phyloP scores from a whole-genome alignment of 2,113 vertebrate species.

The Apaloderma vittatum region DNA sequence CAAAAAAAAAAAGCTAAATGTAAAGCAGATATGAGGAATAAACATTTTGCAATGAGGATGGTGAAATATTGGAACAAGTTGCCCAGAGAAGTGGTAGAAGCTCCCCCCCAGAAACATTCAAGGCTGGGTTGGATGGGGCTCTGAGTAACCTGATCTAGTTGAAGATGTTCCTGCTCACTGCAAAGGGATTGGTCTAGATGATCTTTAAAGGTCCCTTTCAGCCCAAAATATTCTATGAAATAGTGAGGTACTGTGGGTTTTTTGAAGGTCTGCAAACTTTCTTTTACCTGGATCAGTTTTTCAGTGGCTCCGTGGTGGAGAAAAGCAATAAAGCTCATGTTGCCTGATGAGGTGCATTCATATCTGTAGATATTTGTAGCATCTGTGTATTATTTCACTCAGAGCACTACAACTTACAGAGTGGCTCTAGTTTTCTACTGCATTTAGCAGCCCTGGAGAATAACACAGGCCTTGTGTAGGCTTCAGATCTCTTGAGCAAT shows the following conservation, averaged over 20 bases:
- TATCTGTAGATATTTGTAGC: background rate
- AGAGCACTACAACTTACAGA: background rate
- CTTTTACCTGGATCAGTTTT: background rate
- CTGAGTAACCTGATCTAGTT: too few species aligned
- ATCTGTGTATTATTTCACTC: background rate
- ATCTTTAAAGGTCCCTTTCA: too few species aligned
- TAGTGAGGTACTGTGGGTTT: too few species aligned
- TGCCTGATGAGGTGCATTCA: background rate
- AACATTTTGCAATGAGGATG: too few species aligned
- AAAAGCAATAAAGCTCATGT: fast-evolving
- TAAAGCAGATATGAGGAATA: too few species aligned
- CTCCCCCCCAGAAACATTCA: too few species aligned
- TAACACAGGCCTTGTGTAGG: background rate
- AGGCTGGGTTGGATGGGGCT: too few species aligned
- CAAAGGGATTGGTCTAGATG: too few species aligned
- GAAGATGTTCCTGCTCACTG: too few species aligned
- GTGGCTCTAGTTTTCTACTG: background rate
- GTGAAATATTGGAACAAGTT: too few species aligned
- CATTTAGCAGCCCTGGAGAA: background rate
- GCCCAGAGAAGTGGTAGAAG: too few species aligned
- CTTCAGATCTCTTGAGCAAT: background rate
- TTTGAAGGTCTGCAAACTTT: background rate
- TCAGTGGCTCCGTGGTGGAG: background rate
- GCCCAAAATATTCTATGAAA: background rate
- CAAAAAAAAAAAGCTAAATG: too few species aligned